Evolutionary conservation across 1,140 invertebrate genomes (phyloP), one percentile per base, ranked within the genome.

Genomic region (Aricia agestis): DNA sequence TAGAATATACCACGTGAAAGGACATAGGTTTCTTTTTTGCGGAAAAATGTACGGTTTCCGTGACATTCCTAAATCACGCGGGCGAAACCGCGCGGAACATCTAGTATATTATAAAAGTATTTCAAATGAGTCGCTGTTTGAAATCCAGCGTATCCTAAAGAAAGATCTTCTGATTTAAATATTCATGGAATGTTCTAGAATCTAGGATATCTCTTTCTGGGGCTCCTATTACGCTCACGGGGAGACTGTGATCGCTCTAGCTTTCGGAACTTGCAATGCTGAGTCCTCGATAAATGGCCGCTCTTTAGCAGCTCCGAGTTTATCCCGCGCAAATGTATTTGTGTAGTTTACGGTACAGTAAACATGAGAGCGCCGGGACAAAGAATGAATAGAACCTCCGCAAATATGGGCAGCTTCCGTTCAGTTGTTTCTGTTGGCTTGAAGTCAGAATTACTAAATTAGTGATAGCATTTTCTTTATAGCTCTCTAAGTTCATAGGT

Each of bases 311-410:
- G 59, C 17, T 6, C 19, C 6, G 59, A 25, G 19, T 25, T 63
- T 19, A 63, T 11, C 59, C 19, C 59, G 59, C 18, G 18, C 59
- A 63, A 25, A 63, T 63, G 17, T 19, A 63, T 63, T 63, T 63
- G 59, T 63, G 1, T 2, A 63, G 11, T 63, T 7, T 63, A 19
- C 59, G 59, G 2, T 63, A 19, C 59, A 25, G 18, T 19, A 63
- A 63, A 63, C 59, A 19, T 6, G 6, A 63, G 59, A 11, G 9
- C 10, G 1, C 15, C 18, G 6, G 59, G 58, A 59, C n/a, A n/a
- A 18, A 18, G 58, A 59, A 15, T 9, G 15, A 59, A 18, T 58
- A 58, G 18, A 2, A 59, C 4, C 58, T 36, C 36, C 36, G 36
- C 36, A 36, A 36, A 36, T 36, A 36, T 36, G 36, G 36, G 36